Percentiles rank a stretch among this genome's conserved stretches.
Conservation (phyloP, 2,888 invertebrate genomes). For the Macrophya annulata region DNA sequence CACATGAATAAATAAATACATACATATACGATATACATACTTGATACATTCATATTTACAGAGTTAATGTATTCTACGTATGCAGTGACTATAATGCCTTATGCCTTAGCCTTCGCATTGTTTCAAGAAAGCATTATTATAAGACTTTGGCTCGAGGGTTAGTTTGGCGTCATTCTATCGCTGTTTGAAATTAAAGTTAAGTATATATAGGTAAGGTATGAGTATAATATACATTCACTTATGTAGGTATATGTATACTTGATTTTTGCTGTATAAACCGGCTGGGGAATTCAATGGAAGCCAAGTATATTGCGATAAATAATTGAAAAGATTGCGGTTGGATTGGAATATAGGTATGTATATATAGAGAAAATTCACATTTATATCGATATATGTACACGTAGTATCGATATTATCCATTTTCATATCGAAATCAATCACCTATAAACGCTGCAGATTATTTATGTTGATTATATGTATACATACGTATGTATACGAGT, state of each 20-base stretch:
- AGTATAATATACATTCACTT: neutral
- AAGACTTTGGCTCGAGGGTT: neutral
- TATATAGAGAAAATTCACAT: neutral
- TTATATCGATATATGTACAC: neutral
- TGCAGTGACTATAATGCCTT: neutral
- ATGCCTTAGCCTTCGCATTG: neutral
- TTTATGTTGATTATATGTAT: neutral
- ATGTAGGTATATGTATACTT: neutral
- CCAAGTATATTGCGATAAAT: constrained; percentile 17
- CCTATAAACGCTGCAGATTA: neutral
- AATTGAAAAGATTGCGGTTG: constrained; percentile 23
- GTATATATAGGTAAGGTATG: neutral
- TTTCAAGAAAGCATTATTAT: neutral
- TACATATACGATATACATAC: neutral
- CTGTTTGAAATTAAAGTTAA: neutral
- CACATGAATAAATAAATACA: neutral
- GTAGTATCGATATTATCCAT: neutral
- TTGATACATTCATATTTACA: neutral
- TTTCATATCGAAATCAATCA: constrained; percentile 12
- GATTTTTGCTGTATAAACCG: neutral
- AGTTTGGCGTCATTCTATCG: constrained; percentile 3
- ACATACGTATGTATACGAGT: neutral
- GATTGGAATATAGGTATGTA: neutral
- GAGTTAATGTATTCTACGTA: neutral
- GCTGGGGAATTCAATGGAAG: neutral